phyloP scores from a whole-genome alignment of 1,140 invertebrate genomes.

The Brachionus rotundiformis region DNA sequence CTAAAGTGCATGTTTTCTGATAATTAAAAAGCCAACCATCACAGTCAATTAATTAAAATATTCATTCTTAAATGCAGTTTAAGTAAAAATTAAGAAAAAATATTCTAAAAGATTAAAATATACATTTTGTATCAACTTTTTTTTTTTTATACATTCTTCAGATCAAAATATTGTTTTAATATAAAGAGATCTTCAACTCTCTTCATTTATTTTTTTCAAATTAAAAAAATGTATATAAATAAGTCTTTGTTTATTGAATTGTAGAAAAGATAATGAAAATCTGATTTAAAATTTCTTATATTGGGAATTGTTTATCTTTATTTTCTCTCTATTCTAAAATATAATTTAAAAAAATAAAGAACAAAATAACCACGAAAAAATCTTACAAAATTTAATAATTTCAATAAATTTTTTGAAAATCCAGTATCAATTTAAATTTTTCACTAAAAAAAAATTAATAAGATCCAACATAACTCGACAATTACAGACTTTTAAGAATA shows the following conservation, averaged over 20 bases:
- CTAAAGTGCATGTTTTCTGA: too few relatives aligned
- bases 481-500: neutral
- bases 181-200: neutral
- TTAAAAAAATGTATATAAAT: neutral
- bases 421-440: neutral
- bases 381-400: constrained; percentile 12
- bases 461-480: neutral
- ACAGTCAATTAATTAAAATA: too few relatives aligned
- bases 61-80: too few relatives aligned
- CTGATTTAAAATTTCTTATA: neutral
- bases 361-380: neutral
- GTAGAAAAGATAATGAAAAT: neutral
- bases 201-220: neutral
- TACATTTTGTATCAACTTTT: too few relatives aligned
- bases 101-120: too few relatives aligned
- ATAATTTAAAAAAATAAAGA: neutral
- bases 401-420: constrained; percentile 10
- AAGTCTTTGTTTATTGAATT: neutral
- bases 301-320: neutral
- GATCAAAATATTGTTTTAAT: neutral
- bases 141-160: too few relatives aligned
- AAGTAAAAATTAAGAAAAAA: too few relatives aligned
- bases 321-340: constrained; percentile 3
- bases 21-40: too few relatives aligned
- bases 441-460: neutral